phyloP scores from a whole-genome alignment of 1,140 invertebrate genomes.

The Heliothis virescens region DNA sequence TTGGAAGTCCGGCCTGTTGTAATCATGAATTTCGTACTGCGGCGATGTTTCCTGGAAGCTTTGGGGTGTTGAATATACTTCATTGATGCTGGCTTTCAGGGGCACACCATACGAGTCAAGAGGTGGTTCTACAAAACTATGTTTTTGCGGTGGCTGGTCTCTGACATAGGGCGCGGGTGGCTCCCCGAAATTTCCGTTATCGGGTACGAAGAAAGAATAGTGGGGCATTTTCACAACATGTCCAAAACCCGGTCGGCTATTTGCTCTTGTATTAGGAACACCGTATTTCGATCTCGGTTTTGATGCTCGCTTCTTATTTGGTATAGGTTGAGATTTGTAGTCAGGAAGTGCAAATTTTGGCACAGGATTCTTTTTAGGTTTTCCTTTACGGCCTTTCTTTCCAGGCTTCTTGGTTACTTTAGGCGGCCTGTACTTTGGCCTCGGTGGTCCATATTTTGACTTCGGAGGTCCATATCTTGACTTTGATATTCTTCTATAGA shows the following conservation, averaged over 20 bases:
- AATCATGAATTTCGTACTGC: constrained; percentile 49
- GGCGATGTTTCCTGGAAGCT: constrained; percentile 51
- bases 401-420: constrained; percentile 55
- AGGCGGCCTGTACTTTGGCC: constrained; percentile 51
- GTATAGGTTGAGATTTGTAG: neutral
- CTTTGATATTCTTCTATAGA: constrained; percentile 71
- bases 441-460: constrained; percentile 61
- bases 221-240: constrained; percentile 60
- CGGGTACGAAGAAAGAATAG: constrained; percentile 60
- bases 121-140: constrained; percentile 66
- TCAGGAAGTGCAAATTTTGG: constrained; percentile 58
- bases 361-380: neutral
- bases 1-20: constrained; percentile 56
- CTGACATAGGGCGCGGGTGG: constrained; percentile 59
- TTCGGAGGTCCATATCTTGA: constrained; percentile 64
- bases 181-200: constrained; percentile 68
- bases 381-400: constrained; percentile 61
- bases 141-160: constrained; percentile 55
- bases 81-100: constrained; percentile 52
- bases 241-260: constrained; percentile 57
- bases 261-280: constrained; percentile 56
- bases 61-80: constrained; percentile 50
- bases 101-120: constrained; percentile 66
- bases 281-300: constrained; percentile 67
- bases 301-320: constrained; percentile 58